Percentiles rank a stretch among this genome's conserved stretches.
Evolutionary conservation across 2,113 vertebrate genomes (phyloP).

Genomic region (Cyprinodon brontotheroides): DNA sequence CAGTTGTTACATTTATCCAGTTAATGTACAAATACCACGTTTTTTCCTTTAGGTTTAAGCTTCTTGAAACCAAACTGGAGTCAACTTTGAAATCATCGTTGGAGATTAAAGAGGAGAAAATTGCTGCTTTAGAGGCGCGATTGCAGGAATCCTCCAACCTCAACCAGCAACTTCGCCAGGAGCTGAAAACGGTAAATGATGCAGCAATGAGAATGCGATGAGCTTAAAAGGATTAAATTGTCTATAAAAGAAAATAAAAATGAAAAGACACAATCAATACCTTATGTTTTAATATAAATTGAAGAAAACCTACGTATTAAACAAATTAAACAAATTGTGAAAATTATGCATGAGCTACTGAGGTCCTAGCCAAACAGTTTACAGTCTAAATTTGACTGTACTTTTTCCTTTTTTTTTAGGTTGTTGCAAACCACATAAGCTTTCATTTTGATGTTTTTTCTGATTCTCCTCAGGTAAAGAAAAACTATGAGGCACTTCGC

Average conservation of each 20-base stretch:
- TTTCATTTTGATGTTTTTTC: background rate
- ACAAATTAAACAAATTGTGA: rapidly evolving
- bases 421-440: background rate
- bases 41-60: conserved; percentile 85
- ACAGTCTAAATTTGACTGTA: no score
- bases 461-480: conserved; percentile 88
- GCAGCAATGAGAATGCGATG: background rate
- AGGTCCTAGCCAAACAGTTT: no score
- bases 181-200: conserved; percentile 92
- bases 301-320: background rate
- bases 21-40: background rate
- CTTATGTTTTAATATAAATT: background rate
- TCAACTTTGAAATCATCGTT: conserved; percentile 94
- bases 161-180: conserved; percentile 96
- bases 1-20: background rate
- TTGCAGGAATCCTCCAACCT: conserved; percentile 97
- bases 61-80: conserved; percentile 95
- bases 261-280: no score
- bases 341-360: background rate
- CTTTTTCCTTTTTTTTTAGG: background rate
- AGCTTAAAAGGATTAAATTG: rapidly evolving
- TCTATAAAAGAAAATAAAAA: no score
- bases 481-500: conserved; percentile 97
- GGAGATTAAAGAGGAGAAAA: conserved; percentile 99
- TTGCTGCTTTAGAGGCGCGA: conserved; percentile 94